A percentile compares a stretch with the other conserved stretches of the same genome.
These are phyloP conservation scores for Aptenodytes forsteri DNA, from an alignment of 2,113 vertebrate species.

Conservation along the genomic window DNA sequence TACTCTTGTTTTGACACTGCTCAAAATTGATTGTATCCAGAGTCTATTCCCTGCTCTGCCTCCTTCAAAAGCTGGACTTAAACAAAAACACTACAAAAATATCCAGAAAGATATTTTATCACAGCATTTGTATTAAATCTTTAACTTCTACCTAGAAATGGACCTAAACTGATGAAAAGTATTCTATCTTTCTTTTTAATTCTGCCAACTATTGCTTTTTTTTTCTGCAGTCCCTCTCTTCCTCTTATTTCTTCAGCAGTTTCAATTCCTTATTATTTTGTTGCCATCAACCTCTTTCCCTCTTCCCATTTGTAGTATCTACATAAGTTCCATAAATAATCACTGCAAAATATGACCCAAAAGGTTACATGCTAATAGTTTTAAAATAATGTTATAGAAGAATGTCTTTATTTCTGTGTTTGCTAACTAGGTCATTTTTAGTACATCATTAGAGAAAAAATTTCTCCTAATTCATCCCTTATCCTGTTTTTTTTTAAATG, in stretches of 20 bases:
- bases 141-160: not conserved
- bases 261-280: not conserved
- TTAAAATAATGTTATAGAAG: not conserved
- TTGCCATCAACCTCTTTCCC: not conserved
- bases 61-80: not conserved
- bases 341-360: not conserved
- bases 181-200: not conserved
- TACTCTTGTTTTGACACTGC: not conserved
- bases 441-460: not conserved
- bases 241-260: not conserved
- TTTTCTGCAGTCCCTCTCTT: not conserved
- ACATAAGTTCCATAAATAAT: not conserved
- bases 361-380: not conserved
- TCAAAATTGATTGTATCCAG: not conserved
- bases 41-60: not conserved
- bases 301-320: not conserved
- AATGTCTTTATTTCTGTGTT: not conserved
- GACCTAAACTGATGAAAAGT: not conserved
- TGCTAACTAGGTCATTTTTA: not conserved
- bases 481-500: not conserved
- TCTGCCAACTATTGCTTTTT: not conserved
- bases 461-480: not conserved
- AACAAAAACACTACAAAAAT: not conserved
- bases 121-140: not conserved
- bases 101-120: not conserved